Evolutionary conservation across 2,888 invertebrate species (phyloP).

Genomic region (Meandrusa payeni): DNA sequence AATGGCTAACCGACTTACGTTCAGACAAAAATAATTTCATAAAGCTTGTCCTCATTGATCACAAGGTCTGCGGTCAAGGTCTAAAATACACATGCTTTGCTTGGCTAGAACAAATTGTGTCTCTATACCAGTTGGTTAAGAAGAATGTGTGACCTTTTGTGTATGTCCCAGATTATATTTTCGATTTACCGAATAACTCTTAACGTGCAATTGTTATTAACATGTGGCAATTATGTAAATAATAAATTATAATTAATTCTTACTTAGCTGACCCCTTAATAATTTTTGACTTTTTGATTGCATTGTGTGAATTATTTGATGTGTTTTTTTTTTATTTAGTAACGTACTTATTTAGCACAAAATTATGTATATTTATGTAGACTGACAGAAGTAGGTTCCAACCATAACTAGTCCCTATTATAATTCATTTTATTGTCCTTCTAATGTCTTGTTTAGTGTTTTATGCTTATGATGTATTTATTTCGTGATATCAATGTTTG

Average conservation of each 20-base stretch:
- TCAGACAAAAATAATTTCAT: too few relatives aligned
- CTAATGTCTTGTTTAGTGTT: slow-evolving; percentile 15
- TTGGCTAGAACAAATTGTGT: too few relatives aligned
- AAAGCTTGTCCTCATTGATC: too few relatives aligned
- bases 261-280: slow-evolving; percentile 2
- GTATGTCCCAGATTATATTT: slow-evolving; percentile 6
- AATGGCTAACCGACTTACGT: too few relatives aligned
- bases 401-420: slow-evolving; percentile 22
- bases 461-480: slow-evolving; percentile 25
- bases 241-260: slow-evolving; percentile 5
- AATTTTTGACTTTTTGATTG: background rate
- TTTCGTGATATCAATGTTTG: slow-evolving; percentile 32
- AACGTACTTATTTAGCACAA: slow-evolving; percentile 25
- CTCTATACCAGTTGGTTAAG: too few relatives aligned
- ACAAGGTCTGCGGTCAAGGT: too few relatives aligned
- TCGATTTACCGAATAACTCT: slow-evolving; percentile 1
- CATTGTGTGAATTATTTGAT: slow-evolving; percentile 14
- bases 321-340: slow-evolving; percentile 2
- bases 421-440: slow-evolving; percentile 22
- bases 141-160: too few relatives aligned
- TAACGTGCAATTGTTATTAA: slow-evolving; percentile 20
- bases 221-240: slow-evolving; percentile 20
- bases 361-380: slow-evolving; percentile 9
- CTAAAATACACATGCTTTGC: too few relatives aligned
- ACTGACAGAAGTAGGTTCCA: slow-evolving; percentile 9